Conservation (phyloP, 2,888 invertebrate genomes). For the Xestia rhomboidea region DNA sequence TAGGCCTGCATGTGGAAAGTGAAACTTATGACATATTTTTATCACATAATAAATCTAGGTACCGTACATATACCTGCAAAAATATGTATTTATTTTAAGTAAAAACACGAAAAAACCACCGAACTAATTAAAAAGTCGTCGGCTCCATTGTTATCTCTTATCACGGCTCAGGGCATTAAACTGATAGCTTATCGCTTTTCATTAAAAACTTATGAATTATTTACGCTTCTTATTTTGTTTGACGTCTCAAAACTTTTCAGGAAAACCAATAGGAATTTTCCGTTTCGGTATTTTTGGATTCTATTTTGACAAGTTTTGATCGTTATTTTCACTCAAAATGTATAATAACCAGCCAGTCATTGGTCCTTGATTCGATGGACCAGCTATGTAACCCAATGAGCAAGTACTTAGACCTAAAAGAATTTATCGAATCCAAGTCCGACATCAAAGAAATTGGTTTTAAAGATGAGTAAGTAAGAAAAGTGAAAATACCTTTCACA, state of each 20-base stretch:
- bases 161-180: constrained; percentile 38
- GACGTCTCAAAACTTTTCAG: constrained; percentile 26
- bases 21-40: too few species aligned
- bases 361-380: neutral
- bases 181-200: constrained; percentile 64
- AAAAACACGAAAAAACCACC: constrained; percentile 20
- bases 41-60: too few species aligned
- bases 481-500: constrained; percentile 5
- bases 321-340: neutral
- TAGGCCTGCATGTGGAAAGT: too few species aligned
- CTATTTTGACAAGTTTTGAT: neutral
- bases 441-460: neutral
- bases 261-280: constrained; percentile 7
- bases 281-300: neutral
- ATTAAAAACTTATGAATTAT: constrained; percentile 60
- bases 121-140: constrained; percentile 47
- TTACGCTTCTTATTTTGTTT: constrained; percentile 51
- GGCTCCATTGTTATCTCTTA: constrained; percentile 47
- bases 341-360: neutral
- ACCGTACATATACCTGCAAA: neutral
- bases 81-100: neutral
- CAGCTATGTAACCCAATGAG: neutral
- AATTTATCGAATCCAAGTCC: neutral
- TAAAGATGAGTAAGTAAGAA: neutral
- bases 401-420: neutral